A percentile compares a stretch with the other conserved stretches of the same genome.
Conservation (phyloP, 1,140 invertebrate genomes). For the Euura saliciscinereae region DNA sequence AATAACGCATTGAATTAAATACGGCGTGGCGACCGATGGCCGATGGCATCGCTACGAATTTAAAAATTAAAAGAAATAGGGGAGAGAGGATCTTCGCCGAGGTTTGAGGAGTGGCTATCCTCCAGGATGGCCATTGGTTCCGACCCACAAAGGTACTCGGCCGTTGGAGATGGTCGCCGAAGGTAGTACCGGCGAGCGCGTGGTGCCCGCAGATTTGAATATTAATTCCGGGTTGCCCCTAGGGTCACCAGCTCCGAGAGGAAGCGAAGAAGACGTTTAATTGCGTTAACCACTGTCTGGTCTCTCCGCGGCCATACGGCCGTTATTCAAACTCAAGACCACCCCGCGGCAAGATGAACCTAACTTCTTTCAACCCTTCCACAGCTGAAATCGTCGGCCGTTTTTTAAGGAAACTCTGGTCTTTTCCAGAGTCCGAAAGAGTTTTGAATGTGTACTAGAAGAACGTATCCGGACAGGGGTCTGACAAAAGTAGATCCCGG, state of each 20-base stretch:
- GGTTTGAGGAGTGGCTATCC: not conserved
- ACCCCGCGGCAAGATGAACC: not conserved
- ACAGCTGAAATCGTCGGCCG: no score
- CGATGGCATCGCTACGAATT: not conserved
- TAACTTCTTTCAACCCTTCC: not conserved
- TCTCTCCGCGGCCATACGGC: not conserved
- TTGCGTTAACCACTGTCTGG: constrained; percentile 5
- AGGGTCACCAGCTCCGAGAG: constrained; percentile 39
- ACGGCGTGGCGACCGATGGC: not conserved
- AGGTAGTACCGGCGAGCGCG: constrained; percentile 14
- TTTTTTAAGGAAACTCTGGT: no score
- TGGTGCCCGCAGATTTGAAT: constrained; percentile 52
- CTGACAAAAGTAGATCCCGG: not conserved
- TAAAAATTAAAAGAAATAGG: not conserved
- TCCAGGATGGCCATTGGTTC: not conserved
- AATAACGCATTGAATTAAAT: constrained; percentile 1
- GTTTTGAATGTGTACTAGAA: not conserved
- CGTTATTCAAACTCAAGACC: not conserved
- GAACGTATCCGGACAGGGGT: not conserved
- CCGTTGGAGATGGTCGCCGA: constrained; percentile 3
- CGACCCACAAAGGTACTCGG: not conserved
- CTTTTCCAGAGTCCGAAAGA: not conserved
- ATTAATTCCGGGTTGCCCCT: constrained; percentile 48
- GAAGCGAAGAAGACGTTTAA: constrained; percentile 16
- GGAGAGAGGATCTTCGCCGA: not conserved